Base-by-base conservation (phyloP, 2,888 invertebrate genomes). In the Tanytarsus gracilentus region DNA sequence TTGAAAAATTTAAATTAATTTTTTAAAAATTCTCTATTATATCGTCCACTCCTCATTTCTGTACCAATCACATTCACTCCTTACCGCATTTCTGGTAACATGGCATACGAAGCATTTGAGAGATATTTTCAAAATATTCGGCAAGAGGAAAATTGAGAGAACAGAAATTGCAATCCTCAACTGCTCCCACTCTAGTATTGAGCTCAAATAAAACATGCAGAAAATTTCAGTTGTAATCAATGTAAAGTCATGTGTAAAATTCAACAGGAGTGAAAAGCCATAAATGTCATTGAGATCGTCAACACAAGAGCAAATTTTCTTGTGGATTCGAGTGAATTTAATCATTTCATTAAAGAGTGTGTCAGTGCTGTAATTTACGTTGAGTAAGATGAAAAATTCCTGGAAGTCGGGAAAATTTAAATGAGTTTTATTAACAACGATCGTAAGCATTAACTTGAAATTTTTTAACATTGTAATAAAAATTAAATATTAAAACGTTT, bases 161-260 rank as follows among this genome's bases (percentile, higher is more conserved):
- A 36, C 50, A 1, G 26, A 14, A 14, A 60, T 25, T 36, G 30
- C 50, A 27, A 18, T 16, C 8, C 23, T n/a, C 11, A 26, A 50
- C 25, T 30, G 18, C 5, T 23, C 26, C 18, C 33, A 29, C 29
- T 26, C 25, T 1, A 36, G 50, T 26, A 30, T 33, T 9, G 16
- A 50, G 2, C 25, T 25, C 3, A 50, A 26, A 48, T 49, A 50
- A 16, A 60, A 60, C 33, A 60, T 60, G 6, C 14, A 21, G n/a
- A 60, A 60, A 25, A 60, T 60, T 26, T 50, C 26, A n/a, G 60
- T 48, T 7, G 60, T 60, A 9, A 60, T 49, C 16, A 60, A 36
- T 11, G 50, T 50, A 11, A 60, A 60, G 26, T 60, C 60, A 36
- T 60, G 60, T 25, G 60, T 36, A 9, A 60, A 60, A 30, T 33